Evolutionary conservation across 2,888 invertebrate species (phyloP), one percentile per base, ranked within the genome.

Genomic region (Coelinius sp.): DNA sequence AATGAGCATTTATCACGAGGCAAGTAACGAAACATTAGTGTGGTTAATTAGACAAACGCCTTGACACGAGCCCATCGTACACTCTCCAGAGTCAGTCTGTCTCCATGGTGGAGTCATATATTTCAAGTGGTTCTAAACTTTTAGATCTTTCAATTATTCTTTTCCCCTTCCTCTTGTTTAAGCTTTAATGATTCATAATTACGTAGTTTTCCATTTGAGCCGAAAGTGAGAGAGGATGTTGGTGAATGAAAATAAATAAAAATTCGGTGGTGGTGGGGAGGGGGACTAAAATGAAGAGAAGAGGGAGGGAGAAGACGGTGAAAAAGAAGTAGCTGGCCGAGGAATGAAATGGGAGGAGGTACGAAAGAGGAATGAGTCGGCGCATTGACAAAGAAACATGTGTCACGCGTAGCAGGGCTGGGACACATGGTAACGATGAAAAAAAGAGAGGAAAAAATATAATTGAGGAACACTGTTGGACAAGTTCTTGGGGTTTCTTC

Each of bases 21-120:
- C 70, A 73, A 78, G 74, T 74, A 73, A 74, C 73, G 73, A 74
- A 74, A 78, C 76, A 76, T 78, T 75, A 73, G 74, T 74, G 74
- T 71, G 70, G 73, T 78, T 78, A 78, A 78, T 78, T 75, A 75
- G 76, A 75, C 76, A 74, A 76, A 78, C 74, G 73, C 70, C 69
- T 71, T 68, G 65, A 69, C 70, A 53, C 52, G 66, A 27, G 64
- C 35, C n/a, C 41, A 31, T 38, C 59, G 41, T n/a, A 38, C 56
- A 46, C 52, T 22, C 62, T 49, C 31, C 35, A 27, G 59, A 14
- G 41, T 63, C 12, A 17, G 6, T 63, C n/a, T n/a, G n/a, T n/a
- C n/a, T n/a, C n/a, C n/a, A n/a, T n/a, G n/a, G n/a, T 64, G 59
- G 63, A 53, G 52, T 24, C 49, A 59, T 59, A 14, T 35, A 59